Evolutionary conservation across 2,888 invertebrate species (phyloP), one percentile per base, ranked within the genome.

Genomic region (Anoncus sp.): DNA sequence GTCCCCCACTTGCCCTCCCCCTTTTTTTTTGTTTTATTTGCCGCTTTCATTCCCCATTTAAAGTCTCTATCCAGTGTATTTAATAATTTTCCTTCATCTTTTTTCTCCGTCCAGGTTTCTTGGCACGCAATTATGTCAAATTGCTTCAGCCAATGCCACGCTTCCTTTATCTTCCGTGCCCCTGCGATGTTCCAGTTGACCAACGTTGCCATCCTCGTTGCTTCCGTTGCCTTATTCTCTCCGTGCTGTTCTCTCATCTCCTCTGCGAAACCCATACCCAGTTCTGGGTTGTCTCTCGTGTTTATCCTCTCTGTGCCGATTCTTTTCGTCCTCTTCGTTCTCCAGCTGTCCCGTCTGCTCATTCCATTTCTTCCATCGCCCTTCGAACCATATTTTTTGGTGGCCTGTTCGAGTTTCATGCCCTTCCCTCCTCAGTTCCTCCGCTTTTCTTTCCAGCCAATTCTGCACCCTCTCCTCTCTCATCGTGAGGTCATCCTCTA

Each of bases 1-100:
- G 63, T 12, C 69, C 69, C 5, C 73, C 65, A 1, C 55, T 69
- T 4, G 77, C 73, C 31, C 66, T 59, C 6, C 69, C 57, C 24
- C 49, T 49, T 62, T 10, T 43, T n/a, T 4, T 62, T 31, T 18
- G n/a, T 22, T 38, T 43, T 72, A 16, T 16, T 47, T 14, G 66
- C 71, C 1, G 40, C 14, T 38, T 60, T 72, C 3, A 40, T 35
- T 5, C 2, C 6, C 77, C 77, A 72, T 18, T 38, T 53, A 18
- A 38, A 67, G 5, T 67, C 27, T 5, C 40, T 60, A 38, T 59
- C 14, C 14, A 77, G 40, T n/a, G 14, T 35, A 1, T 12, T 35
- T 7, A 27, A 1, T 40, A n/a, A 14, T 12, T 65, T 63, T 0
- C 20, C 9, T 66, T 16, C 51, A 4, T 66, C 43, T 18, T 35